phyloP scores from a whole-genome alignment of 2,113 vertebrate species.

The Phodopus roborovskii region DNA sequence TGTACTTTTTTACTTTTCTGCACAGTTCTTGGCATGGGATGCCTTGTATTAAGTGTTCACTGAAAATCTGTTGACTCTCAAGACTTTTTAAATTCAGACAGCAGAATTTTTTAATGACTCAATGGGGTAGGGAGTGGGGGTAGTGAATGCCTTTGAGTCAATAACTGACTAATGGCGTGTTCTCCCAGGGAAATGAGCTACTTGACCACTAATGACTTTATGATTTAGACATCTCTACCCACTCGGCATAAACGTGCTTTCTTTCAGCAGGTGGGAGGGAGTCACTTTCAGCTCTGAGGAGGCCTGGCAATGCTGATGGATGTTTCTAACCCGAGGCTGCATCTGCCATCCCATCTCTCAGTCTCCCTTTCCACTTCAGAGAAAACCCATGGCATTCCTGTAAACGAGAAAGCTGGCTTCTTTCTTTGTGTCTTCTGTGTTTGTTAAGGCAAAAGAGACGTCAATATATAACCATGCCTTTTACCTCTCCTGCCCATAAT shows the following conservation, averaged over 20 bases:
- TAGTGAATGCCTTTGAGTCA: conserved; percentile 53
- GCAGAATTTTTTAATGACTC: conserved; percentile 68
- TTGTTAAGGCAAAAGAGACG: conserved; percentile 9
- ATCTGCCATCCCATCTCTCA: not conserved
- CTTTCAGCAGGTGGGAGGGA: not conserved
- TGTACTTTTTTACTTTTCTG: not conserved
- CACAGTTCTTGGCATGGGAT: not conserved
- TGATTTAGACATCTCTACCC: conserved; percentile 66
- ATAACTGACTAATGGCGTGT: conserved; percentile 53
- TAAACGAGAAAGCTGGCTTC: not conserved
- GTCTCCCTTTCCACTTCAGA: not conserved
- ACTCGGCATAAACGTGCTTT: conserved; percentile 40
- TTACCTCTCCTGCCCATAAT: not conserved
- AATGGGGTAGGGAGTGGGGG: not conserved
- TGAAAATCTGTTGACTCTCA: conserved; percentile 54
- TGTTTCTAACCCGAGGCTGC: not conserved
- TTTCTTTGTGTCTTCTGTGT: not conserved
- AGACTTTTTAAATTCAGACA: conserved; percentile 57
- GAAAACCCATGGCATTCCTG: not conserved
- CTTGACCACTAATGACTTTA: conserved; percentile 48
- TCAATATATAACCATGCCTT: not conserved
- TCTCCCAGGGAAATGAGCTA: conserved; percentile 56
- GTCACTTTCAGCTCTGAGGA: conserved; percentile 17
- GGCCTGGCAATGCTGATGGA: not conserved
- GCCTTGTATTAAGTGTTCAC: not conserved